A percentile compares a stretch with the other conserved stretches of the same genome.
Evolutionary conservation across 1,140 invertebrate genomes (phyloP).

Genomic region (Neodiprion virginianus): DNA sequence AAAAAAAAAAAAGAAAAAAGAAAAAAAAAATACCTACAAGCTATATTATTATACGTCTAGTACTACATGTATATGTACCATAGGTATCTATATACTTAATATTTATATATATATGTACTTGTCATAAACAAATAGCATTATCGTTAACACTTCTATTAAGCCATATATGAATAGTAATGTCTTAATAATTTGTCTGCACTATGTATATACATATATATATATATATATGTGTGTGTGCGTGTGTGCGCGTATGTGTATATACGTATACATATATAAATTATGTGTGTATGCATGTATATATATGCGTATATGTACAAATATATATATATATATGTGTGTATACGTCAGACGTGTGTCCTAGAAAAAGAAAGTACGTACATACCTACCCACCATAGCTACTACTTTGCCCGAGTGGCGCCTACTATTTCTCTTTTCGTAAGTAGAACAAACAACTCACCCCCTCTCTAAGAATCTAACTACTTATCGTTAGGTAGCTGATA

Average conservation of each 20-base stretch:
- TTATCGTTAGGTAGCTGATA: no score
- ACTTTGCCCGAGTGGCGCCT: constrained; percentile 54
- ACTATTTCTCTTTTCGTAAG: constrained; percentile 61
- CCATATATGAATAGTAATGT: not conserved
- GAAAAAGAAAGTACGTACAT: constrained; percentile 50
- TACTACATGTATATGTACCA: not conserved
- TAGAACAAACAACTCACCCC: constrained; percentile 36
- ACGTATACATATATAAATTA: constrained; percentile 21
- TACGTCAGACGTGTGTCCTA: constrained; percentile 60
- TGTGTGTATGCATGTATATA: no score
- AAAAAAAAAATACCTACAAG: constrained; percentile 29
- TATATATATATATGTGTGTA: constrained; percentile 30
- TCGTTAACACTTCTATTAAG: not conserved
- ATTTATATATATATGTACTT: not conserved
- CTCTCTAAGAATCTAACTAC: no score
- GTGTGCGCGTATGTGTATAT: constrained; percentile 35
- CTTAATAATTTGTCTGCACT: no score
- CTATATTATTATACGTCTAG: not conserved
- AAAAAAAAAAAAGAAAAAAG: constrained; percentile 20
- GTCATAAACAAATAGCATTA: not conserved
- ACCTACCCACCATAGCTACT: not conserved
- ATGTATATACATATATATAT: no score
- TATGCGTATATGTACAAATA: constrained; percentile 35
- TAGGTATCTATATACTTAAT: not conserved
- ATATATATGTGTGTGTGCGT: constrained; percentile 9